phyloP scores from a whole-genome alignment of 2,888 invertebrate genomes.

The Eupsilia transversa region DNA sequence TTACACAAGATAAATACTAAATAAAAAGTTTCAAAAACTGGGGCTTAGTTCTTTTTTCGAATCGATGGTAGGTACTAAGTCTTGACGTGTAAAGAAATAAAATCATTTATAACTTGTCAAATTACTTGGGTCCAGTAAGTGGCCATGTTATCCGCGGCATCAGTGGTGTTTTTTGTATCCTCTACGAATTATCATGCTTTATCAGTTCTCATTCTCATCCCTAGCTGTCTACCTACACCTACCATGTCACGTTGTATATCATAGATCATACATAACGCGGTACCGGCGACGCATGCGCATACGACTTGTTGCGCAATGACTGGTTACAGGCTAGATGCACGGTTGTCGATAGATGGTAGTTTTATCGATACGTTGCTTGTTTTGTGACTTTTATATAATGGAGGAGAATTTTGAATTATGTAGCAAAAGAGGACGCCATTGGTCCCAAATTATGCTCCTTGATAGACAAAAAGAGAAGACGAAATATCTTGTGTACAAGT shows the following conservation, averaged over 20 bases:
- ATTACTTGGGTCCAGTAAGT: not conserved
- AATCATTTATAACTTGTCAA: too few species aligned
- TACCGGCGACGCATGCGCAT: conserved; percentile 58
- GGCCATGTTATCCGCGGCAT: too few species aligned
- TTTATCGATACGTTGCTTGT: conserved; percentile 25
- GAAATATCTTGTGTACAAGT: not conserved
- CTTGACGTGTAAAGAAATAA: too few species aligned
- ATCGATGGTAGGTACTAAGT: too few species aligned
- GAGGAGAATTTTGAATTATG: not conserved
- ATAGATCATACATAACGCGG: conserved; percentile 47
- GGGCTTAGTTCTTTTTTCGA: not conserved
- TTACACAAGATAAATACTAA: not conserved
- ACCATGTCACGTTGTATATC: conserved; percentile 38
- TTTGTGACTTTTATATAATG: not conserved
- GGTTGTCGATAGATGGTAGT: conserved; percentile 1
- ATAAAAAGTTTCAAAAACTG: not conserved
- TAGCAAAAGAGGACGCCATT: too few species aligned
- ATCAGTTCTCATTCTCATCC: conserved; percentile 21
- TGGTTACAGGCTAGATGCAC: conserved; percentile 16
- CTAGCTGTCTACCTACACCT: conserved; percentile 17
- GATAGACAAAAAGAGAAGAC: not conserved
- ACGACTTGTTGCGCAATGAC: conserved; percentile 60
- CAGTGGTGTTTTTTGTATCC: not conserved
- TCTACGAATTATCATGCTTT: not conserved
- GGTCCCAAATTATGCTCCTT: not conserved